phyloP scores from a whole-genome alignment of 2,888 invertebrate species.

The Spicauda simplicius region DNA sequence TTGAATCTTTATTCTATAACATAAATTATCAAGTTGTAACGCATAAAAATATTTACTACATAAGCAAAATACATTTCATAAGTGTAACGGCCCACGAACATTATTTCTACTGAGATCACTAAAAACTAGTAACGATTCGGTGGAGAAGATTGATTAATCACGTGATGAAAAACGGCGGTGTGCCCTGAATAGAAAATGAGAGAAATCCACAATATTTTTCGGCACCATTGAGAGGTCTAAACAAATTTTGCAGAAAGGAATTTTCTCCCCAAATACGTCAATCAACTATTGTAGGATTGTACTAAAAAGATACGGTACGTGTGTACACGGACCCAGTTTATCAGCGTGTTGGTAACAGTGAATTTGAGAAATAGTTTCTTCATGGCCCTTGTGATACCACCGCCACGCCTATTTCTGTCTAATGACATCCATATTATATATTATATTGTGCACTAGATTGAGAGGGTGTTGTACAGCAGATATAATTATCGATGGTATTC shows the following conservation, averaged over 20 bases:
- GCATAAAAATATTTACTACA: too few species aligned
- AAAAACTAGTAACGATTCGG: slow-evolving; percentile 15
- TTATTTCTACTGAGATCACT: not conserved
- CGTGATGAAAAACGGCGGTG: slow-evolving; percentile 10
- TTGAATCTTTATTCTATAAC: too few species aligned
- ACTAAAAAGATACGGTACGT: slow-evolving; percentile 59
- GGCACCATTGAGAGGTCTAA: slow-evolving; percentile 64
- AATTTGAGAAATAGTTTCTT: too few species aligned
- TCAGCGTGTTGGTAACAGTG: not conserved
- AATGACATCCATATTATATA: too few species aligned
- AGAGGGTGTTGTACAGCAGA: too few species aligned
- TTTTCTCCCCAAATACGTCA: slow-evolving; percentile 68
- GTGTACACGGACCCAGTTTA: slow-evolving; percentile 37
- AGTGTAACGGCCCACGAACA: too few species aligned
- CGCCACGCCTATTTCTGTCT: not conserved
- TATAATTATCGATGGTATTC: too few species aligned
- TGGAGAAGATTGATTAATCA: slow-evolving; percentile 30
- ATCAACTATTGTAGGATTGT: slow-evolving; percentile 72
- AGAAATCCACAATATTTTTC: slow-evolving; percentile 61
- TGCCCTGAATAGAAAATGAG: slow-evolving; percentile 46
- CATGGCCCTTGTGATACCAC: too few species aligned
- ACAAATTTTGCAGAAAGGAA: slow-evolving; percentile 70
- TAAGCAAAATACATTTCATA: too few species aligned
- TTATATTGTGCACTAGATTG: too few species aligned
- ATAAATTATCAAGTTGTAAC: too few species aligned